Conservation (phyloP, 2,113 vertebrate species). For the Hymenochirus boettgeri region DNA sequence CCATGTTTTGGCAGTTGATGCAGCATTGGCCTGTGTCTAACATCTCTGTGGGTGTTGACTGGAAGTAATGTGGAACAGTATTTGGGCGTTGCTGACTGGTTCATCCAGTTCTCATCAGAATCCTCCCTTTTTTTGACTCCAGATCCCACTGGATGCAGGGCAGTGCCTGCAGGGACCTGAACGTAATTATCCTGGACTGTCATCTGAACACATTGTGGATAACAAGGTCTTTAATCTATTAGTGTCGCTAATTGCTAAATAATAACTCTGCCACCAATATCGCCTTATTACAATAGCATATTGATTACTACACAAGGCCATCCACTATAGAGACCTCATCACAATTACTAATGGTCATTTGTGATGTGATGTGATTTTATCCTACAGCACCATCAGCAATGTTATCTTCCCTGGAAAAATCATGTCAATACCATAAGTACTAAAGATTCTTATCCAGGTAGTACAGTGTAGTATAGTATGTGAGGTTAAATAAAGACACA, state of each 20-base stretch:
- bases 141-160: constrained; percentile 42
- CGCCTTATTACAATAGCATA: constrained; percentile 18
- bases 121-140: constrained; percentile 34
- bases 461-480: too few species aligned
- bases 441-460: too few species aligned
- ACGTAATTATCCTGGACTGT: constrained; percentile 32
- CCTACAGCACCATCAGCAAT: too few species aligned
- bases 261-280: constrained; percentile 35
- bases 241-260: constrained; percentile 42
- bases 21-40: constrained; percentile 29
- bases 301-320: constrained; percentile 27
- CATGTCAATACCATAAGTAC: too few species aligned
- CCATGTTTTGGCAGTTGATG: constrained; percentile 18
- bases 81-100: constrained; percentile 40
- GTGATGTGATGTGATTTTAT: too few species aligned
- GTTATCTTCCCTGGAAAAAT: too few species aligned
- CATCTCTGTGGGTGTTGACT: constrained; percentile 30
- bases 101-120: constrained; percentile 37
- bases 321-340: constrained; percentile 1
- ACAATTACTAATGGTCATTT: background rate
- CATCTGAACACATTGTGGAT: constrained; percentile 24
- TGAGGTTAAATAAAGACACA: too few species aligned
- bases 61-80: constrained; percentile 35
- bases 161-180: constrained; percentile 37
- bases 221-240: constrained; percentile 40